Evolutionary conservation across 2,113 vertebrate genomes (phyloP), one percentile per base, ranked within the genome.

Genomic region (Vulpes vulpes): DNA sequence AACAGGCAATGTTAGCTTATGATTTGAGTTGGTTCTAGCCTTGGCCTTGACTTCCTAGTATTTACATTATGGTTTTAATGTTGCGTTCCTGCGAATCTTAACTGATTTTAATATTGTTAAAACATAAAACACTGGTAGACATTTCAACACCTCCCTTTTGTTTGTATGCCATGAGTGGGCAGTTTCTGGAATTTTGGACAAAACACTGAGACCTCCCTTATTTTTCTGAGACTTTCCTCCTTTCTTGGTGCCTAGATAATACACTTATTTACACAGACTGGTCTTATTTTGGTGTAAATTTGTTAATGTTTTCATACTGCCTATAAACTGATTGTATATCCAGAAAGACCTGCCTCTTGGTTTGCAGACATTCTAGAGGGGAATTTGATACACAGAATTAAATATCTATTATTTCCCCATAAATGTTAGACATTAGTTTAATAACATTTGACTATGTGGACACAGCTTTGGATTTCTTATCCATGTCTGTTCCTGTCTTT

Each of bases 361-460:
- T 91, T 96, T 88, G 97, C 97, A 98, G 96, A 98, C 97, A 98
- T 98, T 98, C 97, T 98, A 97, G 95, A 98, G 91, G 96, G 93
- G 95, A 98, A 95, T 95, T 97, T 98, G 98, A 97, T 96, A 97
- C 80, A 14, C 96, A 98, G 96, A 81, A 32, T 89, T 97, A 95
- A 98, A 96, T 98, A 97, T 98, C 86, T 88, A 0, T 97, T 98
- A 91, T 97, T 96, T 97, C 95, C 95, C 98, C 89, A 57, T 95
- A 93, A 98, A 95, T 97, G 59, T 94, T 94, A 95, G 95, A 76
- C 53, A 93, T 67, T 98, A 95, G 95, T 96, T 97, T 74, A 81
- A 96, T 89, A 97, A 91, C 82, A 74, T 51, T 92, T 91, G 91
- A 7, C 51, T 88, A 30, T 97, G 55, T 89, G 80, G 96, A 90